Evolutionary conservation across 2,888 invertebrate genomes (phyloP).

Genomic region (Spisula solida): DNA sequence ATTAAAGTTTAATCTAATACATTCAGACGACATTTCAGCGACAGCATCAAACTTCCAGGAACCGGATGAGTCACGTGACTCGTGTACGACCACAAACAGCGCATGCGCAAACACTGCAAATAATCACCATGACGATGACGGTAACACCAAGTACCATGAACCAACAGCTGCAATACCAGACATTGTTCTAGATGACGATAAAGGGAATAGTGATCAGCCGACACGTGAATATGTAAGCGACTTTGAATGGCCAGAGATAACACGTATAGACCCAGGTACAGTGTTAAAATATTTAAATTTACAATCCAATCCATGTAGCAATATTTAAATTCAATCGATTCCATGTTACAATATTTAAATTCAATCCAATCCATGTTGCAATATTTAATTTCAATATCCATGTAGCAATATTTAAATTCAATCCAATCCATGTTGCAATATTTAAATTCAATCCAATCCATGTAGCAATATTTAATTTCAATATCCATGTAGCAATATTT

Average conservation of each 20-base stretch:
- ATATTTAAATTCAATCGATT: too few species aligned
- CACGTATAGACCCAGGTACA: constrained; percentile 30
- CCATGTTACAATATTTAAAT: too few species aligned
- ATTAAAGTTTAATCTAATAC: background rate
- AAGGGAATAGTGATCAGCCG: background rate
- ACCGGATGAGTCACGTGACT: background rate
- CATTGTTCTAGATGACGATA: background rate
- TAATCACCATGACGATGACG: background rate
- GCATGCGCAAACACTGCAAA: background rate
- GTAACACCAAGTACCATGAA: background rate
- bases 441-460: too few species aligned
- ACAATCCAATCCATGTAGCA: background rate
- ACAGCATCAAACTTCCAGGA: background rate
- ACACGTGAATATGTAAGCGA: background rate
- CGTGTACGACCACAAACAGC: background rate
- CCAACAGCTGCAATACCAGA: background rate
- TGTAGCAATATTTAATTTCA: too few species aligned
- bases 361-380: too few species aligned
- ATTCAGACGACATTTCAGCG: background rate
- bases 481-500: too few species aligned
- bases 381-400: too few species aligned
- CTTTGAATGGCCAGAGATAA: constrained; percentile 26
- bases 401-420: too few species aligned
- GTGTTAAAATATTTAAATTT: background rate
- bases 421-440: too few species aligned